Evolutionary conservation across 2,888 invertebrate species (phyloP), one percentile per base, ranked within the genome.

Genomic region (Cartodere bifasciata): DNA sequence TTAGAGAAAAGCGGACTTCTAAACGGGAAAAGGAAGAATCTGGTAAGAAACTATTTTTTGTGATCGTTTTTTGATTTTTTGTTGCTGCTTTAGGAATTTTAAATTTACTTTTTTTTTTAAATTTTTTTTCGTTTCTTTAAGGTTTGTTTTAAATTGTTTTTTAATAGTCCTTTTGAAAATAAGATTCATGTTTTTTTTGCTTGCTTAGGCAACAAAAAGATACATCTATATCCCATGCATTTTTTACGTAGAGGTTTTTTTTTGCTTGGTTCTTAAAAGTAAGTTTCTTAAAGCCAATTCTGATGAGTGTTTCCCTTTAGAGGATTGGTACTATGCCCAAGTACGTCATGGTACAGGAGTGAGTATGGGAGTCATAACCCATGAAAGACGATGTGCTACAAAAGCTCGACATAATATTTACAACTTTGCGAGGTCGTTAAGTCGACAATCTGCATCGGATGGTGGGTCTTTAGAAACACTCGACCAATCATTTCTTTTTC

Each of bases 401-500:
- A 65, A 70, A 33, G 75, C 75, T 46, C 64, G 70, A 50, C 56
- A 61, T 62, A 72, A 72, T 63, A 74, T 75, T 60, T 72, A 73
- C 63, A 64, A 64, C 54, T 74, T 73, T 65, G 65, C 68, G 58
- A 69, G 68, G 55, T 67, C 65, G 52, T 67, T 74, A 38, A 65
- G 55, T 36, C 47, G 51, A 35, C 46, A 45, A 28, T 47, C 49
- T 53, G 60, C 61, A 25, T 47, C 47, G 55, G 63, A 62, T 55
- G 53, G 53, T 53, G 48, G 46, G 52, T 51, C 40, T 32, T 32
- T 16, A 14, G 5, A 13, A 13, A 14, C 21, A 13, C 7, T 6
- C 5, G 4, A 10, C 11, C 20, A 29, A 29, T 23, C 29, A 6
- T 15, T 13, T 16, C 13, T 5, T 10, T 20, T 3, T 32, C 17